Evolutionary conservation across 2,797 vertebrate genomes (phyloP).

Genomic region (Lepus oiostolus): DNA sequence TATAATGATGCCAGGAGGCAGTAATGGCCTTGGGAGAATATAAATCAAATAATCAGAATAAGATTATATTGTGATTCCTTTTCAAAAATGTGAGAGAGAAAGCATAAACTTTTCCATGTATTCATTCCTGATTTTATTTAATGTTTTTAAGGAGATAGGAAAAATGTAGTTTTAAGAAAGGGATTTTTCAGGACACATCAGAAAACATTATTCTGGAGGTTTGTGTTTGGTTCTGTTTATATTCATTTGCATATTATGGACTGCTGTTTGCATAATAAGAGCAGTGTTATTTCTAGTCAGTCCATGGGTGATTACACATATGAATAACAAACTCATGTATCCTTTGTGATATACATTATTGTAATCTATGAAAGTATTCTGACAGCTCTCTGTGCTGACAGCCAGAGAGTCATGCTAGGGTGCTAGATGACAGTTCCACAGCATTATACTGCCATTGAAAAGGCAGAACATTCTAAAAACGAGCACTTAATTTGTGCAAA

Average conservation of each 20-base stretch:
- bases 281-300: constrained; percentile 85
- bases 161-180: constrained; percentile 78
- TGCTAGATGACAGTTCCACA: constrained; percentile 59
- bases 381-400: constrained; percentile 68
- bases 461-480: constrained; percentile 57
- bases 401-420: constrained; percentile 2
- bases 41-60: constrained; percentile 81
- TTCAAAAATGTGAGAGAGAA: constrained; percentile 69
- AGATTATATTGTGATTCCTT: constrained; percentile 73
- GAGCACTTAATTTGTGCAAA: constrained; percentile 23
- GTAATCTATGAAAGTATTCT: constrained; percentile 76
- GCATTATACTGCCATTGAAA: constrained; percentile 54
- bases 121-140: constrained; percentile 77
- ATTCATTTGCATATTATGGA: constrained; percentile 88
- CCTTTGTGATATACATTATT: constrained; percentile 78
- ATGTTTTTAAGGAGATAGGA: constrained; percentile 44
- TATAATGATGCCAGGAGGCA: constrained; percentile 74
- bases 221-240: constrained; percentile 85
- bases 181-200: constrained; percentile 83
- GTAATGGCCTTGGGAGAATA: constrained; percentile 74
- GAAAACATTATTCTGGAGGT: constrained; percentile 86
- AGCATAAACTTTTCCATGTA: constrained; percentile 73
- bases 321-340: constrained; percentile 72
- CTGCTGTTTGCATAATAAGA: constrained; percentile 88
- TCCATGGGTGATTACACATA: constrained; percentile 86